Conservation (phyloP, 1,140 invertebrate genomes). For the Pseudachorutes palmiensis region DNA sequence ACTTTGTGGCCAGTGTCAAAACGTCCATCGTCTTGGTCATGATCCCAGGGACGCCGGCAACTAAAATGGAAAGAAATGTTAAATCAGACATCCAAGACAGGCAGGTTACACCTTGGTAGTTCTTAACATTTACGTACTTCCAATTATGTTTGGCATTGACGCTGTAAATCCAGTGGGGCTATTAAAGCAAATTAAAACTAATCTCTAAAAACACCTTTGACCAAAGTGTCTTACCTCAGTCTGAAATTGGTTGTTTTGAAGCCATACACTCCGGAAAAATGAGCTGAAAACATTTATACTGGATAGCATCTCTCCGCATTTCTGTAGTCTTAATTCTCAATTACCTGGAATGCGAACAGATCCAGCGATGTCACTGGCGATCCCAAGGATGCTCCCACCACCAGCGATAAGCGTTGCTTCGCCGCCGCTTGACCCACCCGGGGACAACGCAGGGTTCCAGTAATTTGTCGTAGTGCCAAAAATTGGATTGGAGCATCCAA, state of each 20-base stretch:
- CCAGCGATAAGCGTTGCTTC: constrained; percentile 40
- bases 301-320: too few relatives aligned
- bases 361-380: constrained; percentile 48
- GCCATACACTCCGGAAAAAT: constrained; percentile 32
- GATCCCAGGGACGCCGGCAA: constrained; percentile 31
- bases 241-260: constrained; percentile 35
- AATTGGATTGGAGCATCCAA: constrained; percentile 38
- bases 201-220: too few relatives aligned
- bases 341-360: constrained; percentile 36
- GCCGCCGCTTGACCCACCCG: constrained; percentile 39
- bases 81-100: too few relatives aligned
- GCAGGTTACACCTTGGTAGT: too few relatives aligned
- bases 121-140: constrained; percentile 28
- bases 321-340: too few relatives aligned
- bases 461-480: constrained; percentile 38
- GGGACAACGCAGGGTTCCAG: constrained; percentile 26
- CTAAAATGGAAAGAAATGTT: constrained; percentile 22
- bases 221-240: constrained; percentile 23
- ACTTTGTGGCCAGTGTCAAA: constrained; percentile 17
- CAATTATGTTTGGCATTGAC: constrained; percentile 28
- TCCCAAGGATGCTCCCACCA: constrained; percentile 40
- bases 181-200: constrained; percentile 12
- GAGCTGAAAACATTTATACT: too few relatives aligned
- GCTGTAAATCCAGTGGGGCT: constrained; percentile 25
- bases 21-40: constrained; percentile 15